Evolutionary conservation across 2,797 vertebrate genomes (phyloP), one percentile per base, ranked within the genome.

Genomic region (Platalea minor): DNA sequence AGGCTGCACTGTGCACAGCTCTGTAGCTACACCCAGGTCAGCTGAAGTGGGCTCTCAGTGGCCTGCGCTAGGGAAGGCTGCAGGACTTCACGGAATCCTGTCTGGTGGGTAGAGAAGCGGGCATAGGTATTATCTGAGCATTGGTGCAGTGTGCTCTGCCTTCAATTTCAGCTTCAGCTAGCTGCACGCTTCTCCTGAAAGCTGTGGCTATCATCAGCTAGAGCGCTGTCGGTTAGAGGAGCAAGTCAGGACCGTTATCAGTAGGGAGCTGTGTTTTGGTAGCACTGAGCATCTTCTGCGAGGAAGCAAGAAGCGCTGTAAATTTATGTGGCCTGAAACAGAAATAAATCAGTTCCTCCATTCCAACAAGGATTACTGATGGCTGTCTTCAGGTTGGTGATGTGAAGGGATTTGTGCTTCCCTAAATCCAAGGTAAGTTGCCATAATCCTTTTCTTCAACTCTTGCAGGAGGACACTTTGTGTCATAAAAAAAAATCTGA

Each of bases 341-440:
- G 69, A 67, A 92, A 48, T 77, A 45, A 85, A 93, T 75, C 45
- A 37, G 46, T 54, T 53, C 39, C 31, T 67, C 57, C n/a, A 8
- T 87, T 78, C 73, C 86, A 87, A 80, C 88, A 80, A 6, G 80
- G 59, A 91, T 92, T 92, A 87, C 65, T 76, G 68, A 90, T 39
- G 43, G 79, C 48, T 65, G 29, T 57, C 60, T 84, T 91, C 50
- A 61, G 0, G 61, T 23, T 79, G 61, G 82, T 53, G 77, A 72
- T 60, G 59, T 64, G 81, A 89, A 91, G 35, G 89, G 86, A 85
- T 89, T 89, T 93, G 65, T 73, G 37, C 81, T 57, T 93, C 41
- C 86, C 50, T 91, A 76, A 93, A 81, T 61, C 86, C 67, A 29
- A 78, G 84, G 77, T 84, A 89, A 84, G 57, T 64, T 93, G 65